A percentile compares a stretch with the other conserved stretches of the same genome.
Evolutionary conservation across 2,113 vertebrate species (phyloP).

Genomic region (Indri indri): DNA sequence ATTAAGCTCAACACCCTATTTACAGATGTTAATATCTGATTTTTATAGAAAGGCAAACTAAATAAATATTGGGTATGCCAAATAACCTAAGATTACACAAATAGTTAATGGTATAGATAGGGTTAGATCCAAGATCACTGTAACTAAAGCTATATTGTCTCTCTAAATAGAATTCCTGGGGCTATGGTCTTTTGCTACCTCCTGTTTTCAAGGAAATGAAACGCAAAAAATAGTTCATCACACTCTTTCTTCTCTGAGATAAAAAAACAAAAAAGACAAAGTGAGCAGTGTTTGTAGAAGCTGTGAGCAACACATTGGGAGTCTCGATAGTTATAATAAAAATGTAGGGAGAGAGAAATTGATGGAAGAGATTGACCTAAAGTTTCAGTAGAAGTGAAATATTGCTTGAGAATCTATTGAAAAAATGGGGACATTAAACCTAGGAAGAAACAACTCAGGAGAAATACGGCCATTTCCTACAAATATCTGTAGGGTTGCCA

Average conservation of each 20-base stretch:
- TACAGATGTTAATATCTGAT: neutral
- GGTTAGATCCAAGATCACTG: neutral
- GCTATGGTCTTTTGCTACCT: neutral
- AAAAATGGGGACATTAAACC: neutral
- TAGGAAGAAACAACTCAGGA: neutral
- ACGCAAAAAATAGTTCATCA: neutral
- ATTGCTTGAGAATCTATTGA: neutral
- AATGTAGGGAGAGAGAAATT: neutral
- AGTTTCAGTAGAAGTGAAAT: slow-evolving; percentile 23
- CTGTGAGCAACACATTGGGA: neutral
- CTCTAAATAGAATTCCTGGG: neutral
- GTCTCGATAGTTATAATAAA: neutral
- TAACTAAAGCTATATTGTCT: neutral
- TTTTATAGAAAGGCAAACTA: neutral
- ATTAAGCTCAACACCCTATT: neutral
- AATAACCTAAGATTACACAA: neutral
- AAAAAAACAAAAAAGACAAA: neutral
- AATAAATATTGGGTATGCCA: neutral
- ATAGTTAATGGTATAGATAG: neutral
- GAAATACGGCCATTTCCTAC: neutral
- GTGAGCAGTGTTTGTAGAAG: neutral
- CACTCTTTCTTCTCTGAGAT: neutral
- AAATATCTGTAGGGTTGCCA: neutral
- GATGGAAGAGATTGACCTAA: neutral
- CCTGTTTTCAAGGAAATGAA: neutral